These are phyloP conservation scores for Ctenodactylus gundi DNA, from an alignment of 2,113 vertebrate species.

Conservation along the genomic window DNA sequence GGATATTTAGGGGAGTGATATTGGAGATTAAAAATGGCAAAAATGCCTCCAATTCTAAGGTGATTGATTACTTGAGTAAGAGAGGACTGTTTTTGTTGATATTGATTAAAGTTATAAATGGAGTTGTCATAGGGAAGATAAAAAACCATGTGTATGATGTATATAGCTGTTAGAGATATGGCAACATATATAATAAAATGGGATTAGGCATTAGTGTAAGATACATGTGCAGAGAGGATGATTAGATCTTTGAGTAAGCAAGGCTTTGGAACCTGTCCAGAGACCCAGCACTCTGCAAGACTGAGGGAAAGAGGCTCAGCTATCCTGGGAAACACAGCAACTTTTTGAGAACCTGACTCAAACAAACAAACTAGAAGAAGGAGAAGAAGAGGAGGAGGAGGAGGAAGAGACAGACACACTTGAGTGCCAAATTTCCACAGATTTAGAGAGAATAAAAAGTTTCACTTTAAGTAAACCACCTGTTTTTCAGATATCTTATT, in stretches of 20 bases:
- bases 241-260: neutral
- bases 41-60: neutral
- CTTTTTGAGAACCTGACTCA: neutral
- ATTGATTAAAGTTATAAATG: accelerated
- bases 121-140: accelerated
- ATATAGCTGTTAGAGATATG: neutral
- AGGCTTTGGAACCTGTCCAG: neutral
- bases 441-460: neutral
- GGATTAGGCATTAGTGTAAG: neutral
- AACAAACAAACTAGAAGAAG: neutral
- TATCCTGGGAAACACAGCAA: neutral
- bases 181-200: neutral
- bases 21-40: neutral
- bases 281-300: neutral
- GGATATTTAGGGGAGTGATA: neutral
- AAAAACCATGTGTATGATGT: neutral
- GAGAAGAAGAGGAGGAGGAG: neutral
- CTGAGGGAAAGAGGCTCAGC: neutral
- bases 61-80: neutral
- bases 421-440: neutral
- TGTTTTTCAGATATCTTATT: neutral
- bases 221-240: neutral
- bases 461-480: neutral
- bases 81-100: neutral
- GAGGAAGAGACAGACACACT: neutral